phyloP scores from a whole-genome alignment of 2,113 vertebrate genomes.

The Phrynocephalus versicolor region DNA sequence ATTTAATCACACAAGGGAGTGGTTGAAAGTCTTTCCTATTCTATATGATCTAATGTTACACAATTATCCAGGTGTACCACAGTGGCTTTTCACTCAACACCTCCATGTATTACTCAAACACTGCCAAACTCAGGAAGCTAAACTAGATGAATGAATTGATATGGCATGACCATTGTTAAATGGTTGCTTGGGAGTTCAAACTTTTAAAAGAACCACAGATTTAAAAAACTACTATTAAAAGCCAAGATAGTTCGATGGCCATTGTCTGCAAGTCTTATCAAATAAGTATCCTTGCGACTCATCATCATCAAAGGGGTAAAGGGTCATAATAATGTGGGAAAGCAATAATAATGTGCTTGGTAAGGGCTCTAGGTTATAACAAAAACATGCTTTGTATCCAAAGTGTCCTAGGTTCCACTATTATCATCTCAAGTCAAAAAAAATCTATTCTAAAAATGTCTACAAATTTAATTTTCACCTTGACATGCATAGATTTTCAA shows the following conservation, averaged over 20 bases:
- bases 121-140: background rate
- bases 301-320: background rate
- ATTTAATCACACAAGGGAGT: background rate
- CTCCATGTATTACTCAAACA: background rate
- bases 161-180: background rate
- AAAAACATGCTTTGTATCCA: background rate
- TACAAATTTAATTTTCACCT: too few species aligned
- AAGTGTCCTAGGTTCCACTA: background rate
- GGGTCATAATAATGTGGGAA: background rate
- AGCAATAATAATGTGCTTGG: background rate
- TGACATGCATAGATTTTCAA: too few species aligned
- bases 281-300: too few species aligned
- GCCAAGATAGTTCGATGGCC: background rate
- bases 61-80: background rate
- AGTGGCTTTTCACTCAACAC: background rate
- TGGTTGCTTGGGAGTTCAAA: background rate
- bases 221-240: background rate
- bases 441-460: too few species aligned
- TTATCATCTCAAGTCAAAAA: background rate
- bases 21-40: background rate
- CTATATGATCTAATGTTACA: background rate
- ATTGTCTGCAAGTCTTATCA: too few species aligned
- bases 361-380: background rate
- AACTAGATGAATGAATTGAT: background rate
- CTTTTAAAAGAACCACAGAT: background rate